These are phyloP conservation scores for Bos javanicus DNA, from an alignment of 2,113 vertebrate genomes.

Conservation along the genomic window DNA sequence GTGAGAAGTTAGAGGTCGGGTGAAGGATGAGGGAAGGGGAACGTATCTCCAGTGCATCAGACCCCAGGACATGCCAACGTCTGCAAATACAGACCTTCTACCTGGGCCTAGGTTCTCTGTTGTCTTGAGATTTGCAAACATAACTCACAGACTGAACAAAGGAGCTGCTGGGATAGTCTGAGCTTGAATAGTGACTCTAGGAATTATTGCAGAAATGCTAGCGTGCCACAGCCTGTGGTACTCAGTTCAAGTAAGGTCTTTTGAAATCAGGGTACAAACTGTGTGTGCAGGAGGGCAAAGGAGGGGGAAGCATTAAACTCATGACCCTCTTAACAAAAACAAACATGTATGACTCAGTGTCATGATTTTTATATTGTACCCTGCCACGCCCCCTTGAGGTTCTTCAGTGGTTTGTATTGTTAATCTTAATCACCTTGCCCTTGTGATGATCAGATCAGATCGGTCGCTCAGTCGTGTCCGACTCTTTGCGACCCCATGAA, in stretches of 20 bases:
- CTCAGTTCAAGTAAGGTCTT: neutral
- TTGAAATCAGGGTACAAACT: neutral
- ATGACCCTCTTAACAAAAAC: neutral
- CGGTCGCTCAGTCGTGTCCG: no score
- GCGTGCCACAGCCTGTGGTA: neutral
- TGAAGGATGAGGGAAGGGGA: neutral
- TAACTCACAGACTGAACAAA: neutral
- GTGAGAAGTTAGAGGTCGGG: conserved; percentile 74
- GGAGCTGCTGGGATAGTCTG: neutral
- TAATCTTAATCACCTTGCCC: neutral
- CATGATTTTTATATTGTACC: neutral
- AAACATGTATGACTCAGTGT: neutral
- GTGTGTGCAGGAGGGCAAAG: neutral
- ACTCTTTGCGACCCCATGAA: no score
- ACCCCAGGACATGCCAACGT: neutral
- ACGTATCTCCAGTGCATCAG: neutral
- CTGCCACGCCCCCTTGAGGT: neutral
- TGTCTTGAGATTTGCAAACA: neutral
- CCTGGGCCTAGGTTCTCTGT: neutral
- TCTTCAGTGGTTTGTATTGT: neutral
- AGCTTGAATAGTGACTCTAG: neutral
- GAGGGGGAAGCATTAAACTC: neutral
- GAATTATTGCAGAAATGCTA: neutral
- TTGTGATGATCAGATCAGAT: neutral
- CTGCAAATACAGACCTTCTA: neutral